Conservation (phyloP, 1,140 invertebrate species). For the Ganaspis sp. region DNA sequence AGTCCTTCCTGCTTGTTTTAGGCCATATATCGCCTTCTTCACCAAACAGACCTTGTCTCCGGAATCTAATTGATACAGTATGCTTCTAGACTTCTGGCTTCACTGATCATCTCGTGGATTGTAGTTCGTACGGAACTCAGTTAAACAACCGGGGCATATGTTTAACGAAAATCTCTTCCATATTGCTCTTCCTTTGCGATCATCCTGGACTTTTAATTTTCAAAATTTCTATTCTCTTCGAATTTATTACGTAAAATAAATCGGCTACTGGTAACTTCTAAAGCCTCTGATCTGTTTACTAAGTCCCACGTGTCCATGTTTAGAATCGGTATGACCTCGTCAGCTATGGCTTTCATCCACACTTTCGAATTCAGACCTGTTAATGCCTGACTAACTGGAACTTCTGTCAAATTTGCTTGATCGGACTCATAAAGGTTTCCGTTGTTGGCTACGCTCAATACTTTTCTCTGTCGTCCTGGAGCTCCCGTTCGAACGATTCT, state of each 20-base stretch:
- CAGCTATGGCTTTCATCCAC: slow-evolving; percentile 66
- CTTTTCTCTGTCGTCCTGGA: slow-evolving; percentile 28
- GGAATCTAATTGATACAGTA: no score
- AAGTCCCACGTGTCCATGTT: slow-evolving; percentile 66
- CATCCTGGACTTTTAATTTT: slow-evolving; percentile 29
- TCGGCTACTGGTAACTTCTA: slow-evolving; percentile 18
- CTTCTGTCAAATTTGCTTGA: slow-evolving; percentile 36
- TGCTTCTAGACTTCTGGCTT: no score
- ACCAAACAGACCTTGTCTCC: no score
- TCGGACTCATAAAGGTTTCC: neutral
- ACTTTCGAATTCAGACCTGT: slow-evolving; percentile 10
- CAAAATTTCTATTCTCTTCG: neutral
- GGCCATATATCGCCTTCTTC: no score
- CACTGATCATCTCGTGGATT: no score
- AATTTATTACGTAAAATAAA: slow-evolving; percentile 20
- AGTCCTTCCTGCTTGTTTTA: no score
- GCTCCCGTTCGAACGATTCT: neutral
- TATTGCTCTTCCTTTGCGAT: slow-evolving; percentile 38
- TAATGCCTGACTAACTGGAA: slow-evolving; percentile 41
- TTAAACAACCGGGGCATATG: slow-evolving; percentile 4
- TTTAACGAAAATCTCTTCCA: slow-evolving; percentile 61
- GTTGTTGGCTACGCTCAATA: neutral
- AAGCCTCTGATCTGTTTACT: slow-evolving; percentile 29
- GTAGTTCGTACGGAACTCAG: slow-evolving; percentile 7
- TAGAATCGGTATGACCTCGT: slow-evolving; percentile 59